phyloP scores from a whole-genome alignment of 2,113 vertebrate genomes.

The Mystacornis crossleyi region DNA sequence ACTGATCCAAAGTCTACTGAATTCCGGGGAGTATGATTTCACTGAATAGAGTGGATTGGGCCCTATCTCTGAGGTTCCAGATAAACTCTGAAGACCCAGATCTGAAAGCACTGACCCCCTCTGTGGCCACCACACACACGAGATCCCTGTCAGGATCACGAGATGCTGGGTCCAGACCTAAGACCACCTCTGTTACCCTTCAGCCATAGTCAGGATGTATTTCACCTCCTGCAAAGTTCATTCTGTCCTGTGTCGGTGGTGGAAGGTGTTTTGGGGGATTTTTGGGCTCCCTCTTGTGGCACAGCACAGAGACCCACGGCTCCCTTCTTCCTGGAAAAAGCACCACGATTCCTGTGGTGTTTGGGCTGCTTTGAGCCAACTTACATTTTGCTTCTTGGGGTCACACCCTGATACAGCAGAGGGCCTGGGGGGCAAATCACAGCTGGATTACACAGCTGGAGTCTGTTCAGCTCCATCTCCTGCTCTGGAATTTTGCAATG shows the following conservation, averaged over 20 bases:
- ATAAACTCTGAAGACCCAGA: not conserved
- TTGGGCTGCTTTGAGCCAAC: not conserved
- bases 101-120: not conserved
- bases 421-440: not conserved
- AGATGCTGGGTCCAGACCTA: not conserved
- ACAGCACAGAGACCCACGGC: not conserved
- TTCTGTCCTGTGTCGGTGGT: fast-evolving
- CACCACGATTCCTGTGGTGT: fast-evolving
- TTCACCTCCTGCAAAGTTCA: not conserved
- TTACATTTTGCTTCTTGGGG: not conserved
- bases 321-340: not conserved
- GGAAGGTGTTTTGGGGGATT: not conserved
- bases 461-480: not conserved
- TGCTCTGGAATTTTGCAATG: fast-evolving
- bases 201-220: not conserved
- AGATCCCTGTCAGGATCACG: not conserved
- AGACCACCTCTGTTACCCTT: not conserved
- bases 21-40: not conserved
- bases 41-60: not conserved
- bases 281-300: conserved; percentile 57
- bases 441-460: not conserved
- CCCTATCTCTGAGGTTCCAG: not conserved
- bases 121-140: not conserved
- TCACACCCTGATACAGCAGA: not conserved
- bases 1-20: too few species aligned